phyloP scores from a whole-genome alignment of 2,113 vertebrate species.

The Campylomormyrus tamandua region DNA sequence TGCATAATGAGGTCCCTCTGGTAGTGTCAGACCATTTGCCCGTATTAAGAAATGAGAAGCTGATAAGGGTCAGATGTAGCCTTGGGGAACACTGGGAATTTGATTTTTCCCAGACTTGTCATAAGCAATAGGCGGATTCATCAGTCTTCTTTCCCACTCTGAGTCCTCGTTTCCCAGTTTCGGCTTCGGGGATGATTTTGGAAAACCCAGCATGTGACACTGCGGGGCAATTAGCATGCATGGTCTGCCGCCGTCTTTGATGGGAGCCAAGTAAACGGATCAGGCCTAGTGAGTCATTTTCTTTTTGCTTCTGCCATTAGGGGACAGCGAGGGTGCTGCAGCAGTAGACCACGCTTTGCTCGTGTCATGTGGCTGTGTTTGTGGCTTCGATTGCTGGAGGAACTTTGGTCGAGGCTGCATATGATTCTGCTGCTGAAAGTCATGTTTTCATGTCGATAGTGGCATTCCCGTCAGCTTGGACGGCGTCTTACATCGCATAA shows the following conservation, averaged over 20 bases:
- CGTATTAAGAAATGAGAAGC: conserved; percentile 30
- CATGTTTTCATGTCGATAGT: neutral
- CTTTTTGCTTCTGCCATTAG: neutral
- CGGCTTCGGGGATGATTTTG: conserved; percentile 16
- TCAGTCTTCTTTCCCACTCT: conserved; percentile 56
- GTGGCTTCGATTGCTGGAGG: neutral
- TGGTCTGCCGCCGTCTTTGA: neutral
- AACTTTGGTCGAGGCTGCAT: neutral
- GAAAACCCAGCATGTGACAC: neutral
- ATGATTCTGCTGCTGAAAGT: neutral
- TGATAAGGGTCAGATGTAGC: conserved; percentile 38
- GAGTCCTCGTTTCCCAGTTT: conserved; percentile 37
- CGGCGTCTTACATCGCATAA: neutral
- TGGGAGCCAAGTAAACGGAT: neutral
- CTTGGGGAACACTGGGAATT: conserved; percentile 49
- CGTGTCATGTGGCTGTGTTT: neutral
- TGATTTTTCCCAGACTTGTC: conserved; percentile 59
- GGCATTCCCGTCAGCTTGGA: neutral
- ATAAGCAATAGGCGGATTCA: conserved; percentile 52
- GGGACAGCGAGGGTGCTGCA: neutral
- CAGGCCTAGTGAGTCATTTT: neutral
- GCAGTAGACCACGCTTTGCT: neutral
- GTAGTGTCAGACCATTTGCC: conserved; percentile 39
- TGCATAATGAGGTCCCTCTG: conserved; percentile 29
- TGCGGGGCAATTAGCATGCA: neutral